Evolutionary conservation across 2,113 vertebrate species (phyloP).

Genomic region (Pelodiscus sinensis): DNA sequence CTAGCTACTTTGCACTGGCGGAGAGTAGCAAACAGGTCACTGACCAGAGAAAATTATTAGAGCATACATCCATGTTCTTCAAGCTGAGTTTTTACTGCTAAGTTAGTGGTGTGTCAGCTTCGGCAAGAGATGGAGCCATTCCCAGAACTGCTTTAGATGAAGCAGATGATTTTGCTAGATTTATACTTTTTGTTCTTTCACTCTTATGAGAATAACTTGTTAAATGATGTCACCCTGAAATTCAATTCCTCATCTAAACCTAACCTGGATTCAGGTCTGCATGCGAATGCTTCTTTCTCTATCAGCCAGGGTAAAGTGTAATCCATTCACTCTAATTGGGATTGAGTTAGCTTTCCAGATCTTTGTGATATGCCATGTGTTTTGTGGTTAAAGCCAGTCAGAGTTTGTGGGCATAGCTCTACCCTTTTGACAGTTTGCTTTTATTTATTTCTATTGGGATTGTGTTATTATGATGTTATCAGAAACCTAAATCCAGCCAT

Average conservation of each 20-base stretch:
- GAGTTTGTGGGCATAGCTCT: neutral
- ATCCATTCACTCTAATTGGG: accelerated
- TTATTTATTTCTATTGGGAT: neutral
- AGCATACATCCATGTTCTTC: neutral
- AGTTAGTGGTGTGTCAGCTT: neutral
- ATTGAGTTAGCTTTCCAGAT: neutral
- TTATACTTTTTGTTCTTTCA: neutral
- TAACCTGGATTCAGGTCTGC: neutral
- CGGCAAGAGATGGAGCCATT: neutral
- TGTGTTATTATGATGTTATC: neutral
- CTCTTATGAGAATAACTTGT: neutral
- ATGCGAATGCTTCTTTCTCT: neutral
- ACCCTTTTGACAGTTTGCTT: neutral
- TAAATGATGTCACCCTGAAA: neutral
- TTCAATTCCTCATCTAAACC: neutral
- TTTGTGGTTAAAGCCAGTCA: neutral
- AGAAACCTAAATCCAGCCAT: neutral
- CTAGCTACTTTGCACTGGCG: neutral
- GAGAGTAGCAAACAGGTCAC: neutral
- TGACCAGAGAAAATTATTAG: neutral
- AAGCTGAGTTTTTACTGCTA: neutral
- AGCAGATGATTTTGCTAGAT: neutral
- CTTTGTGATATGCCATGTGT: neutral
- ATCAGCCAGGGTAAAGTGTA: neutral
- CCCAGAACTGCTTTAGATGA: neutral